Conservation (phyloP, 2,888 invertebrate species). For the Anthophora plumipes region DNA sequence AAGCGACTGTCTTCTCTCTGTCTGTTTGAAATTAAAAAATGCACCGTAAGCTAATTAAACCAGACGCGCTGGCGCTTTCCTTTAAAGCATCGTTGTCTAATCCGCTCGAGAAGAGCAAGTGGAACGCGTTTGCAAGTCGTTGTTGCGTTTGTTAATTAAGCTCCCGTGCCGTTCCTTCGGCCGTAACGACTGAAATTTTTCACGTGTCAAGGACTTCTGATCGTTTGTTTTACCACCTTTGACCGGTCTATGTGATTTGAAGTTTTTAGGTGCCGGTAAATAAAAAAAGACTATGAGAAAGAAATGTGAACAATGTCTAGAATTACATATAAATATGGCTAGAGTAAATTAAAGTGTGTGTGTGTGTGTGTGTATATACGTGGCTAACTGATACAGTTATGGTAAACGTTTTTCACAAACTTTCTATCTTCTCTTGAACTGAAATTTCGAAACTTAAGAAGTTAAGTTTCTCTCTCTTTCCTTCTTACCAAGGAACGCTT, state of each 20-base stretch:
- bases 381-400: neutral
- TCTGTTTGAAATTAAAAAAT: conserved; percentile 19
- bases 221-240: neutral
- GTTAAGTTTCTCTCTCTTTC: neutral
- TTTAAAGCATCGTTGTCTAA: conserved; percentile 38
- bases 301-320: neutral
- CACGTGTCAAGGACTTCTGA: conserved; percentile 22
- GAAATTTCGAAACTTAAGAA: conserved; percentile 7
- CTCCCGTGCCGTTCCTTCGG: conserved; percentile 6
- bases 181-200: conserved; percentile 18
- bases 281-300: neutral
- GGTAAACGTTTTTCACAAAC: conserved; percentile 3
- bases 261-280: neutral
- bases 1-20: too few relatives aligned
- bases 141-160: conserved; percentile 45
- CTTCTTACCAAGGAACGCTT: neutral
- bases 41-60: conserved; percentile 41
- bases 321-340: too few relatives aligned
- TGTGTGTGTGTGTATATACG: neutral
- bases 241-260: neutral
- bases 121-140: conserved; percentile 18
- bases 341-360: too few relatives aligned
- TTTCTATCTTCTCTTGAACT: neutral
- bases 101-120: conserved; percentile 20
- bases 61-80: conserved; percentile 14